These are phyloP conservation scores for Pluvianellus socialis DNA, from an alignment of 2,113 vertebrate species.

Conservation along the genomic window DNA sequence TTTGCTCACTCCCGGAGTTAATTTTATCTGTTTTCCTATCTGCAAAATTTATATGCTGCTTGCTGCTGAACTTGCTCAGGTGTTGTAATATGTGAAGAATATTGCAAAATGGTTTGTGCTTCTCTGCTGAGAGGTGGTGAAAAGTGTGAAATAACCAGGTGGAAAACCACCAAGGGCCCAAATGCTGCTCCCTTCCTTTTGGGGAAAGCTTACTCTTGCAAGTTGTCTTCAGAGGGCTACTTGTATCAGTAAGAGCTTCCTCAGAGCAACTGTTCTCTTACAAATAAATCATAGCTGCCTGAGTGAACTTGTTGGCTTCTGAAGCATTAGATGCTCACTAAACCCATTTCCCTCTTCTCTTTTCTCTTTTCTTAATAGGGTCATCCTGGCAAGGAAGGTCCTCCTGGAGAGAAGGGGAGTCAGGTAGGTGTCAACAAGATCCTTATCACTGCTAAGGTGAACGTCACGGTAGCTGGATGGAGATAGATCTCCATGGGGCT, in stretches of 20 bases:
- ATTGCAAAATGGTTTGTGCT: not conserved
- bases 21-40: not conserved
- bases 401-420: slow-evolving; percentile 90
- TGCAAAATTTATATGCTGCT: not conserved
- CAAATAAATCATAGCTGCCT: not conserved
- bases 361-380: slow-evolving; percentile 77
- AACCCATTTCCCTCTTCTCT: not conserved
- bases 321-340: not conserved
- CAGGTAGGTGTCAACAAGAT: slow-evolving; percentile 71
- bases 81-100: not conserved
- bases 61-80: not conserved
- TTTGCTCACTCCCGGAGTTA: not conserved
- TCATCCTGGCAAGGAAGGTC: slow-evolving; percentile 97
- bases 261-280: not conserved
- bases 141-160: not conserved
- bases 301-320: not conserved
- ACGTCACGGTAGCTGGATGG: not conserved
- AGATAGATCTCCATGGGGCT: not conserved
- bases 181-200: not conserved
- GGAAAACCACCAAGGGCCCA: not conserved
- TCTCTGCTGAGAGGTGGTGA: not conserved
- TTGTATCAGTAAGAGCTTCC: not conserved
- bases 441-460: not conserved
- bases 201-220: not conserved
- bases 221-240: not conserved